Evolutionary conservation across 2,113 vertebrate species (phyloP).

Genomic region (Neopipo cinnamomea): DNA sequence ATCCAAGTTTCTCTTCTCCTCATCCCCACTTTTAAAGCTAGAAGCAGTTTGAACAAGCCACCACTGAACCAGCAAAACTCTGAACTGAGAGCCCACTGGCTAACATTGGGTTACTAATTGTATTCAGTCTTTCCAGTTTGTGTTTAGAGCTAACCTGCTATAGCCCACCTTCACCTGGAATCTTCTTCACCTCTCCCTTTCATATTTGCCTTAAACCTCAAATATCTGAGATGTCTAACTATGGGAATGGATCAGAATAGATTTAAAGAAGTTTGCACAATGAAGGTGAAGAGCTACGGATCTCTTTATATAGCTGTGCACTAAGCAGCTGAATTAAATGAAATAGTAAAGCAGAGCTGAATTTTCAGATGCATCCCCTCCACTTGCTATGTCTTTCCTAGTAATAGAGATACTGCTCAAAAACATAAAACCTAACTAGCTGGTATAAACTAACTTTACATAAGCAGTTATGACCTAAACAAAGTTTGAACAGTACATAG

Average conservation of each 20-base stretch:
- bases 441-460: constrained; percentile 6
- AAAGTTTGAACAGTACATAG: constrained; percentile 24
- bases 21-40: not conserved
- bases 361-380: not conserved
- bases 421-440: not conserved
- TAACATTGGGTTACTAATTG: not conserved
- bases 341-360: not conserved
- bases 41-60: not conserved
- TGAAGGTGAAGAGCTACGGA: not conserved
- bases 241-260: not conserved
- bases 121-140: not conserved
- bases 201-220: not conserved
- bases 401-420: not conserved
- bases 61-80: not conserved
- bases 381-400: not conserved
- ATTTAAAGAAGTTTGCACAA: not conserved
- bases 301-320: not conserved
- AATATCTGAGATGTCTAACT: not conserved
- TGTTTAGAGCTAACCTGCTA: not conserved
- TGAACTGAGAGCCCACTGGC: not conserved
- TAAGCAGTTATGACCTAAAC: constrained; percentile 39
- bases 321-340: not conserved
- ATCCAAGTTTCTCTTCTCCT: not conserved
- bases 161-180: not conserved
- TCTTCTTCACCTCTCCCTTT: not conserved